Evolutionary conservation across 2,113 vertebrate genomes (phyloP).

Genomic region (Oryzias melastigma): DNA sequence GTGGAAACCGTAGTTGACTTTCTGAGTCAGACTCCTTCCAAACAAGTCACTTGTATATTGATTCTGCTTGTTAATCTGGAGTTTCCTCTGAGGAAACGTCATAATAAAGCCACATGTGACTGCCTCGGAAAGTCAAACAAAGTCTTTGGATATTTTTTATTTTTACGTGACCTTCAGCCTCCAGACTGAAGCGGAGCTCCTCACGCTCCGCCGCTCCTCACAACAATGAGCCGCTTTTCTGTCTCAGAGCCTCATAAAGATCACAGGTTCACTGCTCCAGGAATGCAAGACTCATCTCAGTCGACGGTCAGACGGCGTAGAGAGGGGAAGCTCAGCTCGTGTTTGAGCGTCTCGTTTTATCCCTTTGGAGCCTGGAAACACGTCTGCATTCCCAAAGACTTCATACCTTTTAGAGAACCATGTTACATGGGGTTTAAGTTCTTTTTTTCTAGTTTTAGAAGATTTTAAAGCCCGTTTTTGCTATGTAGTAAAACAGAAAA

Average conservation of each 20-base stretch:
- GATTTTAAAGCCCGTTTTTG: no score
- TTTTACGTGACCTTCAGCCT: conserved; percentile 31
- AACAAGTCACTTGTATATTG: conserved; percentile 41
- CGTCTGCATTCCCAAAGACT: no score
- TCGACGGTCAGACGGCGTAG: not conserved
- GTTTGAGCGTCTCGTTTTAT: no score
- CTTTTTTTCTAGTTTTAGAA: no score
- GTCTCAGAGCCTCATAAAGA: conserved; percentile 20
- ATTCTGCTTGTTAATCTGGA: conserved; percentile 43
- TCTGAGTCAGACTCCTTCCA: conserved; percentile 33
- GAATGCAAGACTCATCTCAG: not conserved
- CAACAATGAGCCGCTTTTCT: conserved; percentile 27
- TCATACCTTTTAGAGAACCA: no score
- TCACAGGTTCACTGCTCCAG: conserved; percentile 2
- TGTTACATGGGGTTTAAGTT: no score
- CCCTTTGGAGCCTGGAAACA: no score
- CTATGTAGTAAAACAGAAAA: no score
- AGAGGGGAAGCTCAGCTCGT: not conserved
- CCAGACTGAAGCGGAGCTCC: conserved; percentile 6
- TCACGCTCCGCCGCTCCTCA: conserved; percentile 17
- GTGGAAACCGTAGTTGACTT: conserved; percentile 17
- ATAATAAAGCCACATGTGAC: conserved; percentile 52
- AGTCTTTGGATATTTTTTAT: conserved; percentile 47
- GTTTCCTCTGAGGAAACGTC: conserved; percentile 45
- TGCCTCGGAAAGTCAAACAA: conserved; percentile 48